These are phyloP conservation scores for Corythoichthys intestinalis DNA, from an alignment of 2,113 vertebrate genomes.

Conservation along the genomic window DNA sequence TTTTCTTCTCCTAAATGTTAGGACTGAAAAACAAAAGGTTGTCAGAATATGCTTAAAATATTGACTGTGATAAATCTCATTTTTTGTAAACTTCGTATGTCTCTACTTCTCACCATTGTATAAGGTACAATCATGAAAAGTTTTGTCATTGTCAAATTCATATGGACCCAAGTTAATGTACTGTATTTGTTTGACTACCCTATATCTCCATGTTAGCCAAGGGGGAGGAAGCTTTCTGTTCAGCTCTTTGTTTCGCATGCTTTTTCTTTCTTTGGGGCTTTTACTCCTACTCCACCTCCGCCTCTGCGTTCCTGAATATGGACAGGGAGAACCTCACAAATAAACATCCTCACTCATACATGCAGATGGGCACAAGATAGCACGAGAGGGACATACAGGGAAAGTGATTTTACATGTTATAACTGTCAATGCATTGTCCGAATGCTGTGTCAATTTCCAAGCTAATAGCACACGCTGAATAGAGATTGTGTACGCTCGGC, in stretches of 20 bases:
- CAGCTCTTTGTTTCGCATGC: slow-evolving; percentile 62
- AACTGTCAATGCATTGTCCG: slow-evolving; percentile 46
- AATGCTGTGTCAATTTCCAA: slow-evolving; percentile 45
- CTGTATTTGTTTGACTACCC: not conserved
- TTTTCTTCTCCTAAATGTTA: too few relatives aligned
- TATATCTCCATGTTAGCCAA: slow-evolving; percentile 21
- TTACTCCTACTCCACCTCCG: slow-evolving; percentile 72
- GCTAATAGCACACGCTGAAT: slow-evolving; percentile 24
- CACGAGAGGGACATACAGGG: slow-evolving; percentile 2
- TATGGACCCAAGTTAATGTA: not conserved
- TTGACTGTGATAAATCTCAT: too few relatives aligned
- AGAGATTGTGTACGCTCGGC: slow-evolving; percentile 18
- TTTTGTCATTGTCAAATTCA: not conserved
- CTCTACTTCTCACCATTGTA: too few relatives aligned
- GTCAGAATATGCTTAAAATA: too few relatives aligned
- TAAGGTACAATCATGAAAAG: not conserved
- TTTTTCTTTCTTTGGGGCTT: slow-evolving; percentile 52
- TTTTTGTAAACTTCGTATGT: not conserved
- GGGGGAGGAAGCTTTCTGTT: slow-evolving; percentile 28
- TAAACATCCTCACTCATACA: slow-evolving; percentile 22
- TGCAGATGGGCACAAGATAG: slow-evolving; percentile 6
- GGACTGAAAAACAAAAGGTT: too few relatives aligned
- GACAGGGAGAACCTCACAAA: slow-evolving; percentile 18
- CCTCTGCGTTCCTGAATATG: slow-evolving; percentile 56
- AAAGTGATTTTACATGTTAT: slow-evolving; percentile 37